Base-by-base conservation (phyloP, 2,113 vertebrate species). In the Neofelis nebulosa region DNA sequence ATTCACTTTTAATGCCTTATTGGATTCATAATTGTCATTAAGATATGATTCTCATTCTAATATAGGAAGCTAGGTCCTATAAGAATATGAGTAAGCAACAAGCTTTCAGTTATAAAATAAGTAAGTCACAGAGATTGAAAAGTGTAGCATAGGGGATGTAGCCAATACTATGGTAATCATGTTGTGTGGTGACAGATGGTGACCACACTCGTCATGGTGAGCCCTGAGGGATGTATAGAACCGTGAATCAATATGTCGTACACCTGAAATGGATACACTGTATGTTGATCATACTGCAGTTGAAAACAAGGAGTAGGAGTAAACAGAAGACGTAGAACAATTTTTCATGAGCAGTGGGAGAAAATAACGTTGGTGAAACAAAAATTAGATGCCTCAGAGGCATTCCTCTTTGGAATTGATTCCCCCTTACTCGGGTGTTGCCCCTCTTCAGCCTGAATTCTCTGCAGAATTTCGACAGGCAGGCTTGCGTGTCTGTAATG, bases 371-470 rank as follows among this genome's bases (percentile, higher is more conserved):
- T 91, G 97, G 15, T 27, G 89, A 61, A 45, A 41, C 76, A 95
- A 95, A 31, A 52, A 50, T 79, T 74, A 45, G 0, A 9, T 48
- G 92, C 73, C 96, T 6, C 0, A 41, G 3, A 0, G 85, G 19
- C 65, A 33, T 93, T 97, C 96, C 86, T 98, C 68, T 95, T 87
- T 91, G 92, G 74, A 96, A 93, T 19, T 95, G 97, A 95, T 94
- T 97, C 94, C 96, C 76, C 57, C 94, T 79, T 3, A 4, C 93
- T 98, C 81, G 76, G 57, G 92, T 97, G 95, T 85, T 95, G 45
- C 45, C 90, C 83, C 48, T 92, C 18, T 95, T 97, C 91, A 93
- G 95, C 94, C 90, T 91, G 66, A 96, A 97, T 98, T 97, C 93
- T 92, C 97, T 92, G 89, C 76, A 57, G 52, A 41, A 81, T 66